Percentiles rank a stretch among this genome's conserved stretches.
phyloP scores from a whole-genome alignment of 2,888 invertebrate genomes.

The Kuschelorhynchus macadamiae region DNA sequence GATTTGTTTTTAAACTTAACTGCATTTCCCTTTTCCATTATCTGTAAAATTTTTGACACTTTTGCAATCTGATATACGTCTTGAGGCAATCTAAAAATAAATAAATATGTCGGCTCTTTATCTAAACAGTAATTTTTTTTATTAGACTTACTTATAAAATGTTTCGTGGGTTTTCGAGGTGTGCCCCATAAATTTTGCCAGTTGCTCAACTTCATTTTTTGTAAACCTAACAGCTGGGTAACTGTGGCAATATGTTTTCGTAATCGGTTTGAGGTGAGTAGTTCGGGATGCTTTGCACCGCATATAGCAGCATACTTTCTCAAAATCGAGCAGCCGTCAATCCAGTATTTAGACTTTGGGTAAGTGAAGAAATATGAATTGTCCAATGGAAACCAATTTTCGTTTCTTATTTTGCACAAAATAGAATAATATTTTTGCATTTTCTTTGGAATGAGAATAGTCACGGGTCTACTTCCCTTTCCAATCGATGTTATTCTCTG shows the following conservation, averaged over 20 bases:
- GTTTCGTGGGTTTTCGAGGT: neutral
- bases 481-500: conserved; percentile 46
- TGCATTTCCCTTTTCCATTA: conserved; percentile 49
- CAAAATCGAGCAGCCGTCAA: conserved; percentile 51
- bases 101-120: no score
- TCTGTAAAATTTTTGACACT: conserved; percentile 49
- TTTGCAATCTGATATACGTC: conserved; percentile 52
- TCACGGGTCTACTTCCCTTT: conserved; percentile 49
- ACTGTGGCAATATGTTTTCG: conserved; percentile 2
- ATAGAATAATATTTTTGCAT: conserved; percentile 33
- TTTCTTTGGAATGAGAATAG: conserved; percentile 42
- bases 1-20: conserved; percentile 49
- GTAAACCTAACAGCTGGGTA: neutral
- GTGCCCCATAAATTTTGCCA: conserved; percentile 11
- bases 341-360: conserved; percentile 48
- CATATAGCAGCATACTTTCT: conserved; percentile 48
- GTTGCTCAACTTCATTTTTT: conserved; percentile 7
- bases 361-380: conserved; percentile 54
- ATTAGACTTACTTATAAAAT: conserved; percentile 1
- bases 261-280: conserved; percentile 1
- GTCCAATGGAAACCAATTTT: conserved; percentile 41
- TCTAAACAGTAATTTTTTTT: no score
- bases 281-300: neutral
- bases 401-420: conserved; percentile 25
- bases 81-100: conserved; percentile 51